Evolutionary conservation across 1,140 invertebrate species (phyloP), one percentile per base, ranked within the genome.

Genomic region (Drosophila nigrodunni): DNA sequence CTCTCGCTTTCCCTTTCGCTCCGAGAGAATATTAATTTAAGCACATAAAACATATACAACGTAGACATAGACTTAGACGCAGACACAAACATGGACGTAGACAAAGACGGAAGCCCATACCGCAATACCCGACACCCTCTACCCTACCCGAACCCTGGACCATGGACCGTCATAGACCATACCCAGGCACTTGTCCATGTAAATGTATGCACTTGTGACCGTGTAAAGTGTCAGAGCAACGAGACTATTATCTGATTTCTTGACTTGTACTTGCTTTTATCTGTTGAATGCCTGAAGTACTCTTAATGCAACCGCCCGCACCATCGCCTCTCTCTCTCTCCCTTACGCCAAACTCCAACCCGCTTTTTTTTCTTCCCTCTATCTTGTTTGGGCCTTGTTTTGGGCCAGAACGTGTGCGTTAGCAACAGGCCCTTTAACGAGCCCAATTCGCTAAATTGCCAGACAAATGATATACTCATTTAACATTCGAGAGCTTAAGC

Each of bases 1-100:
- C 57, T 35, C 41, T 15, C 59, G 37, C 13, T 41, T 69, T 43
- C 15, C 44, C 35, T 66, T 61, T 9, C 18, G 10, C 18, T 21
- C 18, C 18, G 47, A 52, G 25, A 64, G 82, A 70, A 80, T 89
- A 88, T 88, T 88, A 88, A 89, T 88, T 88, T 88, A 88, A 85
- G 80, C 74, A 78, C 85, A 88, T 89, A 89, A 89, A 85, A 85
- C 85, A 88, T 79, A 78, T 60, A 66, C 52, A 67, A 25, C 65
- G 18, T 21, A 61, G 47, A 68, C 39, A 15, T 25, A 69, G 25
- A 52, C 54, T 9, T 44, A 41, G 18, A 10, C 21, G 8, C 3
- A 18, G 49, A 30, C 47, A 4, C 11, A 66, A 21, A 21, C 50
- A n/a, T 18, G 9, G n/a, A 34, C 10, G 11, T 47, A 64, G 30